Evolutionary conservation across 2,797 vertebrate species (phyloP), one percentile per base, ranked within the genome.

Genomic region (Ctenosaura bakeri): DNA sequence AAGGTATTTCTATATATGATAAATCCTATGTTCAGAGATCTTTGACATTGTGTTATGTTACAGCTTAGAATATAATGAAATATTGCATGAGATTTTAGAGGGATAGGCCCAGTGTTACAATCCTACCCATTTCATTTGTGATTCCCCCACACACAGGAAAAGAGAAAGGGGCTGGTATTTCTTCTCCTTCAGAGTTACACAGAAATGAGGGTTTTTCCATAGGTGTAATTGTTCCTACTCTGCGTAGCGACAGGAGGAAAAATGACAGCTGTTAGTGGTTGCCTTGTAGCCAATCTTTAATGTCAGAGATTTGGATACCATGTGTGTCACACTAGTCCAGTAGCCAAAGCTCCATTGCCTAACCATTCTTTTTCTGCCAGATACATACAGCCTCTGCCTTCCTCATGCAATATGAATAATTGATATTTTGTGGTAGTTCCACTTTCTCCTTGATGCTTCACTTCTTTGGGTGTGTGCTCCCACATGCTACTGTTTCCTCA

Each of bases 1-100:
- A 91, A 90, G 83, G 84, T 86, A 82, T 73, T 66, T 38, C 32
- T n/a, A 7, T 71, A 35, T 56, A 46, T 74, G 16, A 46, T 54
- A 78, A 66, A 62, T 0, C 22, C 5, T 76, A 82, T 78, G 22
- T n/a, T 81, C 64, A 73, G 13, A 88, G 81, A 20, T 50, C 38
- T 32, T 69, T 74, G 73, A 52, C 69, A 42, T 1, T 7, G 52
- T 32, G n/a, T 69, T 90, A 8, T 71, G 62, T 85, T 64, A 32
- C 52, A 76, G 4, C 26, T 0, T 77, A 14, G n/a, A 54, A 16
- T 29, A 5, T 59, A 59, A 50, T 22, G 64, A 6, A 90, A 66
- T 66, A 0, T 6, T 82, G 16, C 92, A 71, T 91, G 13, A 73
- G 24, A 52, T 32, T 86, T 87, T 59, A 32, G 13, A 38, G 42